Conservation (phyloP, 1,140 invertebrate genomes). For the Galendromus occidentalis region DNA sequence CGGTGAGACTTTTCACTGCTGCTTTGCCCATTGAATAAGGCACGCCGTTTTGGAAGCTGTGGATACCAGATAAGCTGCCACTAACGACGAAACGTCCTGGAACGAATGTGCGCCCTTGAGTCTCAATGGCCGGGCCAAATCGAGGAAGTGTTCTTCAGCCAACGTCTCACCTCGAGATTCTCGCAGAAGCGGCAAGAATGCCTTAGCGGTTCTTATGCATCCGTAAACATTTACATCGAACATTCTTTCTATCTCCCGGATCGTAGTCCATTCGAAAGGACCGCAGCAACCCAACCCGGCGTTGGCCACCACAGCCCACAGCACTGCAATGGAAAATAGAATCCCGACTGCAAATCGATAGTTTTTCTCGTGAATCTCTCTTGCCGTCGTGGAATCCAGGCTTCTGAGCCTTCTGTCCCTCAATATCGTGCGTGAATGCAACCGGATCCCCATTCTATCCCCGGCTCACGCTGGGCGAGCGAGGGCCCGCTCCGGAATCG, state of each 20-base stretch:
- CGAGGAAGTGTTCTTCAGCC: too few species aligned
- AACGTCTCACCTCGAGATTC: constrained; percentile 27
- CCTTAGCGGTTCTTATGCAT: constrained; percentile 15
- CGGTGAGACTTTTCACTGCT: constrained; percentile 39
- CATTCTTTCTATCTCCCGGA: constrained; percentile 13
- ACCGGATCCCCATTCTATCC: too few species aligned
- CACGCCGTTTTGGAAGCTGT: constrained; percentile 29
- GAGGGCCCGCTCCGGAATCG: too few species aligned
- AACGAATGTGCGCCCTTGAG: neutral
- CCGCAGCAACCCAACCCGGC: constrained; percentile 15
- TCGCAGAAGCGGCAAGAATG: constrained; percentile 13
- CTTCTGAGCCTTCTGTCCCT: too few species aligned
- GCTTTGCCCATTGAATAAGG: constrained; percentile 33
- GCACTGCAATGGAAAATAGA: constrained; percentile 14
- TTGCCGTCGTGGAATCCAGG: too few species aligned
- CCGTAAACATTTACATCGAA: constrained; percentile 17
- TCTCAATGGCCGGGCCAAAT: neutral
- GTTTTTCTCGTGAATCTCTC: too few species aligned
- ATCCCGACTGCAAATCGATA: too few species aligned
- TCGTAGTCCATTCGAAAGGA: constrained; percentile 11
- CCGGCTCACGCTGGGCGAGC: too few species aligned
- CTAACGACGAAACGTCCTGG: neutral
- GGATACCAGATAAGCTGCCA: neutral
- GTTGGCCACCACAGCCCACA: constrained; percentile 18
- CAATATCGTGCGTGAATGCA: too few species aligned